phyloP scores from a whole-genome alignment of 2,797 vertebrate species.

The Champsocephalus gunnari region DNA sequence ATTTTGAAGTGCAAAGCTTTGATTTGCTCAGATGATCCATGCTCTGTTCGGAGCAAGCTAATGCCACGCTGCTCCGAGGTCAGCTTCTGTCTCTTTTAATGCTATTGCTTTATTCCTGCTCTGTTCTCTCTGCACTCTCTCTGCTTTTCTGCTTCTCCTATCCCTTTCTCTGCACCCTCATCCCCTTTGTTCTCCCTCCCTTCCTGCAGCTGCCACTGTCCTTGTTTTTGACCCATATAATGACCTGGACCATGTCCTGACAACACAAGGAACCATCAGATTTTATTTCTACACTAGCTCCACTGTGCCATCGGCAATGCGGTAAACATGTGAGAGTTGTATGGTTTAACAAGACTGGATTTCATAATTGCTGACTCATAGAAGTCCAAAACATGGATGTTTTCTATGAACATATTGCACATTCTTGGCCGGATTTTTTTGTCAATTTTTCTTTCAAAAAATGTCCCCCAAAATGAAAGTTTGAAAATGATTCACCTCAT shows the following conservation, averaged over 20 bases:
- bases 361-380: slow-evolving; percentile 38
- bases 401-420: slow-evolving; percentile 15
- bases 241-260: slow-evolving; percentile 61
- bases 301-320: slow-evolving; percentile 12
- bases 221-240: slow-evolving; percentile 71
- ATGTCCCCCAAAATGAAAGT: slow-evolving; percentile 14
- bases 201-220: slow-evolving; percentile 55
- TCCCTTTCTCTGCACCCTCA: slow-evolving; percentile 25
- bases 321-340: slow-evolving; percentile 32
- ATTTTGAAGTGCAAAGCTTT: slow-evolving; percentile 55
- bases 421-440: slow-evolving; percentile 26
- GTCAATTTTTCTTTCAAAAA: slow-evolving; percentile 23
- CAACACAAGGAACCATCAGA: slow-evolving; percentile 51
- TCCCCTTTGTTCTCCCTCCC: neutral
- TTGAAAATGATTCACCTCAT: slow-evolving; percentile 35
- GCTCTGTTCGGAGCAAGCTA: slow-evolving; percentile 60
- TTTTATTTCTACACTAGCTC: slow-evolving; percentile 22
- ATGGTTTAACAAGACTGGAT: slow-evolving; percentile 41
- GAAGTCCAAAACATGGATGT: slow-evolving; percentile 17
- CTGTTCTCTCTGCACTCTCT: slow-evolving; percentile 37
- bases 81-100: slow-evolving; percentile 57
- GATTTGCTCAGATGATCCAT: slow-evolving; percentile 64
- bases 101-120: slow-evolving; percentile 43
- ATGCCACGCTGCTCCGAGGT: slow-evolving; percentile 53
- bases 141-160: slow-evolving; percentile 1